phyloP scores from a whole-genome alignment of 2,797 vertebrate genomes.

The Fratercula arctica region DNA sequence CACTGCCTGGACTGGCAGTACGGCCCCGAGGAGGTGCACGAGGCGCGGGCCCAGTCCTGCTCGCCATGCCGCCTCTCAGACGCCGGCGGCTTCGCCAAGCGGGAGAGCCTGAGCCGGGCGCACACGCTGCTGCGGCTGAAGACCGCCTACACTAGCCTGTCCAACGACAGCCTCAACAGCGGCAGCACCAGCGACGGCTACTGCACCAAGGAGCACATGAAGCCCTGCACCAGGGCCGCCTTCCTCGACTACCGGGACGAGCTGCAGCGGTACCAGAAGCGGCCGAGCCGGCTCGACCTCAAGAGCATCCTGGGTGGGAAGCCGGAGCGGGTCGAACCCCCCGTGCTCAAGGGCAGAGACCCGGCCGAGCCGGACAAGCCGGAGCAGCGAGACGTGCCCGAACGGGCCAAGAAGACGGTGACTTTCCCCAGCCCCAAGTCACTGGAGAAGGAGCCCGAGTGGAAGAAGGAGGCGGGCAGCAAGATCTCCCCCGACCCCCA shows the following conservation, averaged over 20 bases:
- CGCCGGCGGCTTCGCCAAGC: conserved; percentile 76
- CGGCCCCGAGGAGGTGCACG: conserved; percentile 84
- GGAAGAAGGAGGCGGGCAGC: conserved; percentile 64
- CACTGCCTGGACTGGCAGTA: conserved; percentile 91
- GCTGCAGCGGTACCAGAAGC: conserved; percentile 74
- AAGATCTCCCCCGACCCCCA: conserved; percentile 81
- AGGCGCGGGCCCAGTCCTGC: conserved; percentile 89
- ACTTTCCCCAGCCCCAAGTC: conserved; percentile 57
- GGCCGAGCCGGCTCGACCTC: conserved; percentile 92
- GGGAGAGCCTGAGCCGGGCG: conserved; percentile 82
- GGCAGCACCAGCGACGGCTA: conserved; percentile 93
- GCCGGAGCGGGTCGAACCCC: conserved; percentile 58
- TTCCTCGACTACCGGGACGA: conserved; percentile 72
- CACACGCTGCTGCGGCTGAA: conserved; percentile 89
- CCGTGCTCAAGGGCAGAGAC: conserved; percentile 67
- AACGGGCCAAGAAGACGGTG: conserved; percentile 72
- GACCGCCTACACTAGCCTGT: conserved; percentile 87
- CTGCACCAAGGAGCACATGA: conserved; percentile 88
- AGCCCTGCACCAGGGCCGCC: conserved; percentile 75
- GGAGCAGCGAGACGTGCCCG: conserved; percentile 46
- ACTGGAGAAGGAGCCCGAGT: conserved; percentile 75
- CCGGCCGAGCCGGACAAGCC: conserved; percentile 73
- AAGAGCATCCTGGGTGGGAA: conserved; percentile 80
- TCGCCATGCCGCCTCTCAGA: conserved; percentile 90
- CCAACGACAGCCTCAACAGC: conserved; percentile 95